Evolutionary conservation across 2,888 invertebrate species (phyloP).

Genomic region (Tuta absoluta): DNA sequence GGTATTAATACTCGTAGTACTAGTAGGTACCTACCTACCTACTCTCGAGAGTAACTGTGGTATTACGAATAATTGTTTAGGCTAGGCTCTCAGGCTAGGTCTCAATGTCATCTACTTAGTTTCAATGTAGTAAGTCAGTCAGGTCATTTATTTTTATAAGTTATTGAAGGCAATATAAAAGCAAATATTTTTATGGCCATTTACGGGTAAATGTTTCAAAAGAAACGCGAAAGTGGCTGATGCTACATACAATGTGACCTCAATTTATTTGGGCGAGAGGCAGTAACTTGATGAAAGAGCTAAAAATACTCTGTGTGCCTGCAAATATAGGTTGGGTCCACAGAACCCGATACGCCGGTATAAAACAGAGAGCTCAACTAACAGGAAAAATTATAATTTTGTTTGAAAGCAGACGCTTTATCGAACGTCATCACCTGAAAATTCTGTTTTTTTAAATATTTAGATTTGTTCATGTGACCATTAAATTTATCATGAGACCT

Average conservation of each 20-base stretch:
- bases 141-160: too few relatives aligned
- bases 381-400: neutral
- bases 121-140: too few relatives aligned
- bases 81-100: too few relatives aligned
- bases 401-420: neutral
- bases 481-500: too few relatives aligned
- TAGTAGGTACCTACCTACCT: too few relatives aligned
- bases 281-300: neutral
- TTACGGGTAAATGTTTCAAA: neutral
- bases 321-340: conserved; percentile 1
- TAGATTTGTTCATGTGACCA: too few relatives aligned
- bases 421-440: neutral
- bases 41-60: too few relatives aligned
- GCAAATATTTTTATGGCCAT: too few relatives aligned
- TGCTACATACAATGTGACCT: neutral
- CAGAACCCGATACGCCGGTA: neutral
- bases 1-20: too few relatives aligned
- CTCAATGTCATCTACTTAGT: too few relatives aligned
- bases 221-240: neutral
- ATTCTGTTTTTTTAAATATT: neutral
- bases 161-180: too few relatives aligned
- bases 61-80: too few relatives aligned
- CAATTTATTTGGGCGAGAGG: neutral
- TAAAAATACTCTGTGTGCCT: conserved; percentile 1
- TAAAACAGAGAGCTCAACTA: neutral